Conservation (phyloP, 2,797 vertebrate genomes). For the Nannoperca australis region DNA sequence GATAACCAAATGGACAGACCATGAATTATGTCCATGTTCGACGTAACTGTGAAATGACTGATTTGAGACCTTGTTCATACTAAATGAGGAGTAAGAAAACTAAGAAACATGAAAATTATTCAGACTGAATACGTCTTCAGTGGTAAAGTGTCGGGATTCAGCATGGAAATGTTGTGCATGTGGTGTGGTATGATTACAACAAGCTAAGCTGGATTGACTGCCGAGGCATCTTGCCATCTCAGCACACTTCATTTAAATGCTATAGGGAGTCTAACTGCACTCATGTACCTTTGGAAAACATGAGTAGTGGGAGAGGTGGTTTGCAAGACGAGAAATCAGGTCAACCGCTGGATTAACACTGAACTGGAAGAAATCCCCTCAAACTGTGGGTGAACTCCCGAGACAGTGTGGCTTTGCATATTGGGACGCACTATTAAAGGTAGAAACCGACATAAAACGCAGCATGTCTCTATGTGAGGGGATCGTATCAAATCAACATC, state of each 20-base stretch:
- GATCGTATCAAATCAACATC: slow-evolving; percentile 66
- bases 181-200: background rate
- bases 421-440: slow-evolving; percentile 37
- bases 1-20: background rate
- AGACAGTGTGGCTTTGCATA: slow-evolving; percentile 56
- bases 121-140: background rate
- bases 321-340: slow-evolving; percentile 62
- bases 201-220: slow-evolving; percentile 4
- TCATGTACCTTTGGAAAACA: slow-evolving; percentile 38
- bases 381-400: slow-evolving; percentile 72
- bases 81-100: background rate
- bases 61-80: background rate
- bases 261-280: slow-evolving; percentile 13
- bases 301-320: slow-evolving; percentile 4
- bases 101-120: slow-evolving; percentile 1
- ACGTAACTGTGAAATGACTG: background rate
- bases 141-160: background rate
- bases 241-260: slow-evolving; percentile 2
- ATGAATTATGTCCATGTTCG: background rate
- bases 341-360: slow-evolving; percentile 63
- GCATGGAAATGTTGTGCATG: background rate
- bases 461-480: slow-evolving; percentile 18
- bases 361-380: slow-evolving; percentile 73
- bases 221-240: slow-evolving; percentile 3
- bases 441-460: slow-evolving; percentile 18